Percentiles rank a stretch among this genome's conserved stretches.
Conservation (phyloP, 2,113 vertebrate genomes). For the Dromaius novaehollandiae region DNA sequence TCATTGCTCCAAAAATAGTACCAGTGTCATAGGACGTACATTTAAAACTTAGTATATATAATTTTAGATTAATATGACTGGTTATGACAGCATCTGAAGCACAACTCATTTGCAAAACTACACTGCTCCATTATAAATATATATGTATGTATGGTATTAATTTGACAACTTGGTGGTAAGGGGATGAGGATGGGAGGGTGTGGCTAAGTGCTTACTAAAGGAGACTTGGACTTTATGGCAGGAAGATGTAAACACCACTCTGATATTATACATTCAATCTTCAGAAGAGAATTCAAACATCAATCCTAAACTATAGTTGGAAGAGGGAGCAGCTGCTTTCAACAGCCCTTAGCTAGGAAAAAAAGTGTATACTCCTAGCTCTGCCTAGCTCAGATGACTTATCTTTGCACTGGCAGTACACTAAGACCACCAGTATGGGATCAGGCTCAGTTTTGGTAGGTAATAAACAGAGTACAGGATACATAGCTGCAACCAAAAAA, state of each 20-base stretch:
- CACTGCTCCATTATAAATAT: neutral
- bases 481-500: neutral
- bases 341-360: neutral
- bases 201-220: neutral
- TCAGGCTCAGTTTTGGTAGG: accelerated
- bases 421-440: neutral
- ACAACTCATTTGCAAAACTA: neutral
- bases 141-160: neutral
- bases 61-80: slow-evolving; percentile 43
- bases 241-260: neutral
- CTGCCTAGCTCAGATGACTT: neutral
- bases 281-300: neutral
- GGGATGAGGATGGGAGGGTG: neutral
- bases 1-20: slow-evolving; percentile 51
- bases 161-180: neutral
- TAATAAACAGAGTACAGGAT: neutral
- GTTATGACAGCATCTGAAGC: neutral
- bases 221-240: neutral
- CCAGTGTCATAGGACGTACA: neutral
- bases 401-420: neutral
- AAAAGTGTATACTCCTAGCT: neutral
- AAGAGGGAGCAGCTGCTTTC: neutral
- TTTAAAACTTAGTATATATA: slow-evolving; percentile 21
- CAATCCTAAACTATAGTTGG: neutral
- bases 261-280: neutral